A percentile compares a stretch with the other conserved stretches of the same genome.
These are phyloP conservation scores for Herpetotheres cachinnans DNA, from an alignment of 2,113 vertebrate species.

Conservation along the genomic window DNA sequence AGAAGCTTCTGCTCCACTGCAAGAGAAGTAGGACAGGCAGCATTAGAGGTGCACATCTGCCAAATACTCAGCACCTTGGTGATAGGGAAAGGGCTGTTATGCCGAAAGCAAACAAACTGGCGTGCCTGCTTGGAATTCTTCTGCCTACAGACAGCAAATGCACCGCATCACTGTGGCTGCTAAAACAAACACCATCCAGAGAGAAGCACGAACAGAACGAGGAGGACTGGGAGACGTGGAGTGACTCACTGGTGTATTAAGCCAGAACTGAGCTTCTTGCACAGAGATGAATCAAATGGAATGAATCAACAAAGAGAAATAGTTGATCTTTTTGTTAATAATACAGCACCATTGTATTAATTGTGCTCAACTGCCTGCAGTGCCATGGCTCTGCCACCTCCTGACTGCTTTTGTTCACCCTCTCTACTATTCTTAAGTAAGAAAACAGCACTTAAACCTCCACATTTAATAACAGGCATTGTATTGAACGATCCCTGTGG, in stretches of 20 bases:
- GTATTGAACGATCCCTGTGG: not conserved
- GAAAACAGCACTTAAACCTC: not conserved
- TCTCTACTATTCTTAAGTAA: not conserved
- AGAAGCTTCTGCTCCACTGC: not conserved
- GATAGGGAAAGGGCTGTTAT: not conserved
- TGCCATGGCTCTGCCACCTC: not conserved
- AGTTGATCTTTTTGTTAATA: slow-evolving; percentile 15
- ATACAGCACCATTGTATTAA: not conserved
- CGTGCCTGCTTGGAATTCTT: slow-evolving; percentile 25
- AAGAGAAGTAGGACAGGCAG: not conserved
- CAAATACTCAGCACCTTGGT: not conserved
- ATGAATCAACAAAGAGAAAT: slow-evolving; percentile 12
- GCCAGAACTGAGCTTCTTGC: slow-evolving; percentile 2
- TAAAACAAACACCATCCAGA: slow-evolving; percentile 19
- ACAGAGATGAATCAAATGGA: slow-evolving; percentile 19
- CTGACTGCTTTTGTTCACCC: not conserved
- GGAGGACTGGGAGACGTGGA: not conserved
- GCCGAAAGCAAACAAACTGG: not conserved
- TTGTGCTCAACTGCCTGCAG: not conserved
- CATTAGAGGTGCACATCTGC: not conserved
- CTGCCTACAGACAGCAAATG: slow-evolving; percentile 7
- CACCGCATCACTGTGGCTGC: not conserved
- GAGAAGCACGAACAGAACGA: not conserved
- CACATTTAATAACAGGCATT: not conserved
- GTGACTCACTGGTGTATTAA: slow-evolving; percentile 11